Evolutionary conservation across 1,140 invertebrate species (phyloP).

Genomic region (Pseudomyrmex sp.): DNA sequence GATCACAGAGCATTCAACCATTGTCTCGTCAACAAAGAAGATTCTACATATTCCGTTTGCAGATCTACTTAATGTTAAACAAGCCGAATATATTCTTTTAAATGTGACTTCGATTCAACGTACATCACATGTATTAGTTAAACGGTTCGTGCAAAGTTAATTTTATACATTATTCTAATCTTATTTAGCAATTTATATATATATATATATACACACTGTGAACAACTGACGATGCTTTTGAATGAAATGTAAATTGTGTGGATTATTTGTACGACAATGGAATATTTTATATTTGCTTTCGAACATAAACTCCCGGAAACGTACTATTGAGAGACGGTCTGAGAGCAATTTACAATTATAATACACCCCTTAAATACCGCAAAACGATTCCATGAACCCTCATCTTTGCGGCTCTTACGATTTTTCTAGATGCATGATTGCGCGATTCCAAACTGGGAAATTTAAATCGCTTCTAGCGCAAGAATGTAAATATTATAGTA

Average conservation of each 20-base stretch:
- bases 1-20: neutral
- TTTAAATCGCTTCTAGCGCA: slow-evolving; percentile 16
- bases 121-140: neutral
- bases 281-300: slow-evolving; percentile 30
- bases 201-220: neutral
- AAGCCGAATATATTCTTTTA: neutral
- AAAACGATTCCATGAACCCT: slow-evolving; percentile 27
- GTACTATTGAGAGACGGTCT: neutral
- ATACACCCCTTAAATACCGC: slow-evolving; percentile 24
- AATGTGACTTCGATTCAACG: neutral
- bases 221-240: neutral
- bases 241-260: slow-evolving; percentile 27
- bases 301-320: neutral
- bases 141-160: neutral
- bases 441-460: neutral
- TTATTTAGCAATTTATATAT: slow-evolving; percentile 4
- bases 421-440: slow-evolving; percentile 41
- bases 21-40: neutral
- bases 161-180: neutral
- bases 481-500: neutral
- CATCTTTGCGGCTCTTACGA: slow-evolving; percentile 11
- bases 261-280: neutral
- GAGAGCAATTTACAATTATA: slow-evolving; percentile 54
- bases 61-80: neutral
- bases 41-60: slow-evolving; percentile 10